These are phyloP conservation scores for Ailuropoda melanoleuca DNA, from an alignment of 2,113 vertebrate species.

Conservation along the genomic window DNA sequence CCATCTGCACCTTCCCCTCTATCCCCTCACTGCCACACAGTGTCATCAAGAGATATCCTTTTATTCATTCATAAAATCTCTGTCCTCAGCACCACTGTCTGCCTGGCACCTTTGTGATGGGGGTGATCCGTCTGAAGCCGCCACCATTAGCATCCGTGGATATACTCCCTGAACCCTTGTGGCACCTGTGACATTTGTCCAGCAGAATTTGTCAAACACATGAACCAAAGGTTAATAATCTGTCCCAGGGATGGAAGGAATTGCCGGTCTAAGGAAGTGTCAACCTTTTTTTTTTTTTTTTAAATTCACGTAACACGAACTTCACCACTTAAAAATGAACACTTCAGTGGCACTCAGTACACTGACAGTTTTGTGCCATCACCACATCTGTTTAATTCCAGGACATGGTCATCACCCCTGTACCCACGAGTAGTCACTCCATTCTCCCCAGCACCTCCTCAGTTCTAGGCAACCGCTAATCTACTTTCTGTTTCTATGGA, in stretches of 20 bases:
- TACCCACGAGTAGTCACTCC: not conserved
- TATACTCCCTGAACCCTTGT: not conserved
- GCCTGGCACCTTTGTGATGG: not conserved
- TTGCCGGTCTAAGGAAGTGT: not conserved
- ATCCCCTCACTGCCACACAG: not conserved
- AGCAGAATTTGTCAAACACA: conserved; percentile 42
- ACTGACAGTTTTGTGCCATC: not conserved
- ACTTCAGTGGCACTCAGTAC: not conserved
- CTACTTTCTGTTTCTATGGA: not conserved
- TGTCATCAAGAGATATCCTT: not conserved
- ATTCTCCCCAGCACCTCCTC: not conserved
- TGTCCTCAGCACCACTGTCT: not conserved
- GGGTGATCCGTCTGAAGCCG: not conserved
- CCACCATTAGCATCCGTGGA: fast-evolving
- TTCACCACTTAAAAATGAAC: not conserved
- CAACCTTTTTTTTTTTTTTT: not conserved
- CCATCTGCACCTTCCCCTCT: not conserved
- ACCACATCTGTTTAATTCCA: not conserved
- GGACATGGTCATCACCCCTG: not conserved
- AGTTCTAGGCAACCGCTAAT: not conserved
- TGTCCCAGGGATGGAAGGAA: not conserved
- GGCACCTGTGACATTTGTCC: conserved; percentile 32
- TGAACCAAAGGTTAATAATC: conserved; percentile 51
- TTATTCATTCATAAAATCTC: not conserved
- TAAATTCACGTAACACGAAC: not conserved